These are phyloP conservation scores for Melinaea marsaeus DNA, from an alignment of 2,888 invertebrate genomes.

Conservation along the genomic window DNA sequence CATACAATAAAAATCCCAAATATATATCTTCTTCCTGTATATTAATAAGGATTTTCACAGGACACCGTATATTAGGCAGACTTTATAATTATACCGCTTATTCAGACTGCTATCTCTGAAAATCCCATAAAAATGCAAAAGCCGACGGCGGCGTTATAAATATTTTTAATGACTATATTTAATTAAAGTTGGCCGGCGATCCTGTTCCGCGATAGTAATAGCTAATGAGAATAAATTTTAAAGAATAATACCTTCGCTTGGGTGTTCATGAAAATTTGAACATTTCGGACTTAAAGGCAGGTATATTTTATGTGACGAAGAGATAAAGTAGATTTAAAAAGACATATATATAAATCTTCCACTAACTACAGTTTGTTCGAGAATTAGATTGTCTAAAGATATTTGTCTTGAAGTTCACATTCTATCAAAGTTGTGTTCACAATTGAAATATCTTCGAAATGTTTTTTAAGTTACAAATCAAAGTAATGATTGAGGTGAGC, in stretches of 20 bases:
- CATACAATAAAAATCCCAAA: no score
- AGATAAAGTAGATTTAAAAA: no score
- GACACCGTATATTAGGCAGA: neutral
- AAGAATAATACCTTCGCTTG: constrained; percentile 28
- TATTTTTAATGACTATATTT: constrained; percentile 71
- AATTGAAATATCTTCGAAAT: no score
- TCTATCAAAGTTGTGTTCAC: no score
- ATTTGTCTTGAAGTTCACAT: no score
- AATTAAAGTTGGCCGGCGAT: constrained; percentile 55
- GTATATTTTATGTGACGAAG: neutral
- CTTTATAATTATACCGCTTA: constrained; percentile 32
- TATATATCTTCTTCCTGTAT: no score
- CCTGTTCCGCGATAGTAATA: constrained; percentile 41
- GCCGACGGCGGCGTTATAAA: constrained; percentile 59
- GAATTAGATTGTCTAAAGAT: no score
- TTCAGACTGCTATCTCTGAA: constrained; percentile 47
- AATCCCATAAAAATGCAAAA: constrained; percentile 68
- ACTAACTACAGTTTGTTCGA: no score
- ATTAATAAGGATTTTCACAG: no score
- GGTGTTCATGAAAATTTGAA: neutral
- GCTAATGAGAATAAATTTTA: constrained; percentile 39
- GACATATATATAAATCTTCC: no score
- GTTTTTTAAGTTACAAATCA: no score
- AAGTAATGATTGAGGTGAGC: no score
- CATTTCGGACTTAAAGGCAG: neutral